Evolutionary conservation across 2,888 invertebrate species (phyloP).

Genomic region (Agonopterix arenella): DNA sequence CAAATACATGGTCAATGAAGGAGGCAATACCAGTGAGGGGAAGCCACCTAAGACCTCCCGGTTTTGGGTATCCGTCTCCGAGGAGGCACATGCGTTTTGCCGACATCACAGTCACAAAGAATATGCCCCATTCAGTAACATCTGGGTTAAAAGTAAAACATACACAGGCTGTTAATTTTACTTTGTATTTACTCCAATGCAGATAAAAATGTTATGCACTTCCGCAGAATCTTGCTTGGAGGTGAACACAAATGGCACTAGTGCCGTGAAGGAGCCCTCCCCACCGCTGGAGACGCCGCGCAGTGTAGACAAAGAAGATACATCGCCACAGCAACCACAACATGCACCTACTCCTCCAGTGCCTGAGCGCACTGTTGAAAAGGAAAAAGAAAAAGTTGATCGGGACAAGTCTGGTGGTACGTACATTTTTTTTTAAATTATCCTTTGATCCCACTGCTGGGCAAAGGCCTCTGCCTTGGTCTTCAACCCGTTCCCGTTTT

Average conservation of each 20-base stretch:
- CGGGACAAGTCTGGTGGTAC: constrained; percentile 64
- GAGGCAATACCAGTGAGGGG: no score
- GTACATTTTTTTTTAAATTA: neutral
- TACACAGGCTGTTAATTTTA: no score
- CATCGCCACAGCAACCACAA: constrained; percentile 27
- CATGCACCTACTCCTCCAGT: constrained; percentile 48
- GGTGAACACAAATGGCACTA: constrained; percentile 63
- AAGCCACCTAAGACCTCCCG: no score
- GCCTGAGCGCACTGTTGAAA: constrained; percentile 51
- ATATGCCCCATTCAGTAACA: no score
- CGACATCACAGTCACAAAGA: no score
- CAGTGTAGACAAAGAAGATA: constrained; percentile 39
- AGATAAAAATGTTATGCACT: neutral
- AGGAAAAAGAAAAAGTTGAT: constrained; percentile 65
- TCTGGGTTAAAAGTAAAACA: no score
- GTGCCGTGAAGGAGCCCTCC: constrained; percentile 49
- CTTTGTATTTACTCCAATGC: no score
- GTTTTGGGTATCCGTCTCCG: no score
- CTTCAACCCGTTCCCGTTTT: no score
- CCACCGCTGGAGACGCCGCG: constrained; percentile 41
- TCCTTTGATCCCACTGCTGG: neutral
- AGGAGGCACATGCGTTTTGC: no score
- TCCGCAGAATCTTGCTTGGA: constrained; percentile 62
- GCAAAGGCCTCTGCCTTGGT: no score
- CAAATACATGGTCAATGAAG: no score